Evolutionary conservation across 1,140 invertebrate genomes (phyloP).

Genomic region (Heliconius hewitsoni): DNA sequence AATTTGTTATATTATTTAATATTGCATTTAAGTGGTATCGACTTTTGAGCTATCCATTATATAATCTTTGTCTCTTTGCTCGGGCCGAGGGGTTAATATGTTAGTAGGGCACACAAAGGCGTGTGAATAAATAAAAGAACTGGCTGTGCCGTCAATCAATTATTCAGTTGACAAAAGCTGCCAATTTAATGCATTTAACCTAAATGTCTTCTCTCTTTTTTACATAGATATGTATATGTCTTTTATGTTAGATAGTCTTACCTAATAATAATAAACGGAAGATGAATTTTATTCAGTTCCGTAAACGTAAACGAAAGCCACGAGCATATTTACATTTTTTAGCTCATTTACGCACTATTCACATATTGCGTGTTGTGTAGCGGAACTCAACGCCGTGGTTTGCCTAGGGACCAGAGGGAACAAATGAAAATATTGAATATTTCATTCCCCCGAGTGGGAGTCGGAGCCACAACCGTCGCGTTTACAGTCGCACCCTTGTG

Average conservation of each 20-base stretch:
- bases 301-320: no score
- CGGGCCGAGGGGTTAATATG: constrained; percentile 17
- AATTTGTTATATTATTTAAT: no score
- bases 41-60: not conserved
- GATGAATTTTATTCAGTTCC: not conserved
- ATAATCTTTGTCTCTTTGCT: constrained; percentile 6
- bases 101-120: constrained; percentile 26
- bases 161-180: constrained; percentile 16
- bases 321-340: no score
- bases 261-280: not conserved
- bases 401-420: no score
- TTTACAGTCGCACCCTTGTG: no score
- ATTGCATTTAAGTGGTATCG: not conserved
- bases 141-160: constrained; percentile 14
- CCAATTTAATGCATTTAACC: constrained; percentile 14
- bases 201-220: not conserved
- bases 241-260: not conserved
- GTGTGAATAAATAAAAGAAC: constrained; percentile 31
- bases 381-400: no score
- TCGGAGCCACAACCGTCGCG: no score
- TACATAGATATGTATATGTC: not conserved
- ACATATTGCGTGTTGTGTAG: no score
- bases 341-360: no score
- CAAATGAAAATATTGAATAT: no score
- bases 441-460: no score